Conservation (phyloP, 2,888 invertebrate species). For the Suillia variegata region DNA sequence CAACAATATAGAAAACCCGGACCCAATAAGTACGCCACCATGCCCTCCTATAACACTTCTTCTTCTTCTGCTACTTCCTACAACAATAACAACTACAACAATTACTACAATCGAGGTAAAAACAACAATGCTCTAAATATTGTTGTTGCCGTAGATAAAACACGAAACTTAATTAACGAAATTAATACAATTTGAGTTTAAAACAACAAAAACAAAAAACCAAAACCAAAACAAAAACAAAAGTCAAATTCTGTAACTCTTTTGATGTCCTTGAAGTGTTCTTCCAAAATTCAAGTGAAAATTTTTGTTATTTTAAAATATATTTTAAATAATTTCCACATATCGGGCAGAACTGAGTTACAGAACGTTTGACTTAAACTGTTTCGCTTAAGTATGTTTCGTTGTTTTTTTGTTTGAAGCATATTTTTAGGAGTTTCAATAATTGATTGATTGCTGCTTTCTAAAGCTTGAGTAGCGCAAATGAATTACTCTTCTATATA, state of each 20-base stretch:
- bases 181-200: too few relatives aligned
- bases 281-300: too few relatives aligned
- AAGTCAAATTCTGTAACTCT: too few relatives aligned
- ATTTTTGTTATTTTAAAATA: too few relatives aligned
- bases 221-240: constrained; percentile 11
- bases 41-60: constrained; percentile 40
- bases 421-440: background rate
- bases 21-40: constrained; percentile 46
- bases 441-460: too few relatives aligned
- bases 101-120: constrained; percentile 48
- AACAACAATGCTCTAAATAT: constrained; percentile 2
- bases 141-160: background rate
- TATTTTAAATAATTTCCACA: too few relatives aligned
- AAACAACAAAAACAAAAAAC: background rate
- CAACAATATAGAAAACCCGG: constrained; percentile 57
- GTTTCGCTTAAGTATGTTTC: background rate
- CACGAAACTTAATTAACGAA: background rate
- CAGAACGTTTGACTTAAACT: too few relatives aligned
- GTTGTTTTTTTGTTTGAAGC: background rate
- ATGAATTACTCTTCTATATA: too few relatives aligned
- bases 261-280: too few relatives aligned
- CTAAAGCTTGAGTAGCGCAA: too few relatives aligned
- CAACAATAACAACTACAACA: constrained; percentile 30
- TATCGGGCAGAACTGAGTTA: too few relatives aligned
- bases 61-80: constrained; percentile 39